These are phyloP conservation scores for Neria commutata DNA, from an alignment of 2,888 invertebrate species.

Conservation along the genomic window DNA sequence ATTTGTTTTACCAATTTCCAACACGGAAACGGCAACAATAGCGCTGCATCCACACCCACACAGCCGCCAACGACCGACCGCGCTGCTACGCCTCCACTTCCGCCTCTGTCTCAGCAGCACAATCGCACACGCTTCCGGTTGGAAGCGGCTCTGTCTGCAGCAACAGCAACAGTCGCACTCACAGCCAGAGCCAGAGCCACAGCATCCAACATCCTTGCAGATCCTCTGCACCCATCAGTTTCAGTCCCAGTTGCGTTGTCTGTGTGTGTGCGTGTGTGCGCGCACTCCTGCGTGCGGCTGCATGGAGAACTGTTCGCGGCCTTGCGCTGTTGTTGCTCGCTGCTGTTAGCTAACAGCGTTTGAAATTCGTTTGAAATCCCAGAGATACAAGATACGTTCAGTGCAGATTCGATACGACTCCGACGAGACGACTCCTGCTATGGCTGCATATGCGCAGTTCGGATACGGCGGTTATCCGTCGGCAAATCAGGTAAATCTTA, in stretches of 20 bases:
- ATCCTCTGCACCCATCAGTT: slow-evolving; percentile 9
- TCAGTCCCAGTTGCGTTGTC: neutral
- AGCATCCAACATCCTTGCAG: slow-evolving; percentile 17
- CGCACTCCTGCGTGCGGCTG: slow-evolving; percentile 3
- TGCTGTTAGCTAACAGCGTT: slow-evolving; percentile 4
- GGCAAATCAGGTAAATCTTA: slow-evolving; percentile 82
- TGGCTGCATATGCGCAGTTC: slow-evolving; percentile 88
- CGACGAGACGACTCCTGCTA: slow-evolving; percentile 37
- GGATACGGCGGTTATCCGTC: slow-evolving; percentile 89
- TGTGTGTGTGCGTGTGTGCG: neutral
- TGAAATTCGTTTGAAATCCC: neutral
- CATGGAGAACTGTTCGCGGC: neutral
- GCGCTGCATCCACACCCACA: slow-evolving; percentile 10
- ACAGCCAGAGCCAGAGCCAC: no score
- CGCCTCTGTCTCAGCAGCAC: neutral
- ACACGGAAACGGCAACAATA: slow-evolving; percentile 43
- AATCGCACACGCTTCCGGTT: neutral
- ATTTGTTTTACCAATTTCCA: slow-evolving; percentile 57
- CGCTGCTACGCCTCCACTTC: neutral
- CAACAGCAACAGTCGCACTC: no score
- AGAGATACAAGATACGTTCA: no score
- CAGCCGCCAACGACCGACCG: slow-evolving; percentile 29
- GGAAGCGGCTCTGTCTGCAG: neutral
- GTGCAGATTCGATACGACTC: no score
- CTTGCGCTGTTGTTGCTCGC: neutral